phyloP scores from a whole-genome alignment of 30 jellyfish, hydroid and myxozoan genomes.

The Pelagia noctiluca region DNA sequence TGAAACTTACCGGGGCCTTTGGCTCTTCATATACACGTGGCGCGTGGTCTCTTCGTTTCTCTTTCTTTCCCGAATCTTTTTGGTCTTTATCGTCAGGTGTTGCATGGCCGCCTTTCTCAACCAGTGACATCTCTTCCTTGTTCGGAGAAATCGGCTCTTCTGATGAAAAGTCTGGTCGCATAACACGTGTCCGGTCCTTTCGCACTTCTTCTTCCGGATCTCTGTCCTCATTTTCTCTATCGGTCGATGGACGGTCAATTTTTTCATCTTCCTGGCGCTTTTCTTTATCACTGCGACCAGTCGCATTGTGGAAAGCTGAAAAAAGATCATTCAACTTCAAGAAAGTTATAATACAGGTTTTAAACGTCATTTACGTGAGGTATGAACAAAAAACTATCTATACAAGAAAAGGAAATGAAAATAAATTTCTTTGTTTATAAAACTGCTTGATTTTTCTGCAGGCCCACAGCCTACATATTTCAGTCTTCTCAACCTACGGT shows the following conservation, averaged over 20 bases:
- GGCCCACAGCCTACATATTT: too few species aligned
- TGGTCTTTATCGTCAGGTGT: background rate
- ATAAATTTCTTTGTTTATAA: too few species aligned
- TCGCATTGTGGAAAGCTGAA: too few species aligned
- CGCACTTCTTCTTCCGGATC: constrained; percentile 49
- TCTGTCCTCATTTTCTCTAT: too few species aligned
- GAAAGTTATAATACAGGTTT: too few species aligned
- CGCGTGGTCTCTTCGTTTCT: background rate
- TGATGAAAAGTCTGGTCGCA: constrained; percentile 36
- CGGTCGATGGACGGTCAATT: constrained; percentile 15
- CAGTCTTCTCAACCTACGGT: too few species aligned
- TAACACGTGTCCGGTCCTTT: constrained; percentile 65
- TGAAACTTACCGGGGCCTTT: constrained; percentile 60
- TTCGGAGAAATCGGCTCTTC: background rate
- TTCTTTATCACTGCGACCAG: constrained; percentile 1
- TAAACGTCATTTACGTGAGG: too few species aligned
- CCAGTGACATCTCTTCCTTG: background rate
- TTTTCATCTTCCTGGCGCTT: background rate
- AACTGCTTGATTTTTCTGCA: too few species aligned
- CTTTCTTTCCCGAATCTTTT: background rate
- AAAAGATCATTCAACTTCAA: too few species aligned
- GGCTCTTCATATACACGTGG: constrained; percentile 63
- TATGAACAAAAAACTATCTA: too few species aligned
- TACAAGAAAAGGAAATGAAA: too few species aligned
- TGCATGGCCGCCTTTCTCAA: background rate